These are phyloP conservation scores for Meloe dianella DNA, from an alignment of 2,888 invertebrate genomes.

Conservation along the genomic window DNA sequence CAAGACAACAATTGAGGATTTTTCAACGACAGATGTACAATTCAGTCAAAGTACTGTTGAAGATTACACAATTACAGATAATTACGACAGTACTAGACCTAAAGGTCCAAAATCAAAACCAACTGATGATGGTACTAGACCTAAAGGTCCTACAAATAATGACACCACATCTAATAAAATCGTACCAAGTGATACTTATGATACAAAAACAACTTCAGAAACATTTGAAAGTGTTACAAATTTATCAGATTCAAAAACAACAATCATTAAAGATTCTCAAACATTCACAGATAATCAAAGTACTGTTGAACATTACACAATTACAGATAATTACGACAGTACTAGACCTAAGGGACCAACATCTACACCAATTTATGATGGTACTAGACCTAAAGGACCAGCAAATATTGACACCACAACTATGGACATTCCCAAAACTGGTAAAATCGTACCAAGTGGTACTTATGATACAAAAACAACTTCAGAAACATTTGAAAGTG, in stretches of 20 bases:
- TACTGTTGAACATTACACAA: constrained; percentile 47
- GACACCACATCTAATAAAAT: constrained; percentile 7
- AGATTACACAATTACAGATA: no score
- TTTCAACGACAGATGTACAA: neutral
- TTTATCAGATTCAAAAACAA: constrained; percentile 39
- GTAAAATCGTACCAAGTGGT: neutral
- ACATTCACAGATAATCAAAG: constrained; percentile 29
- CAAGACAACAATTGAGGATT: neutral
- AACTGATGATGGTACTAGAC: constrained; percentile 2
- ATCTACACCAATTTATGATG: constrained; percentile 25
- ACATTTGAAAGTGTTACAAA: constrained; percentile 44
- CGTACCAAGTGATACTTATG: constrained; percentile 11
- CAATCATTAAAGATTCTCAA: constrained; percentile 21
- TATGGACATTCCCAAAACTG: no score
- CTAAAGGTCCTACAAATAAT: constrained; percentile 18
- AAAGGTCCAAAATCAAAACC: constrained; percentile 4
- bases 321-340: constrained; percentile 37
- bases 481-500: constrained; percentile 43
- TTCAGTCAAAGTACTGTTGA: neutral
- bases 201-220: constrained; percentile 44
- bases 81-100: constrained; percentile 15
- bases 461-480: constrained; percentile 39
- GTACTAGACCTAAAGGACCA: constrained; percentile 17
- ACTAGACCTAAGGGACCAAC: constrained; percentile 36
- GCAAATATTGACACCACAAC: constrained; percentile 16